Base-by-base conservation (phyloP, 1,140 invertebrate genomes). In the Zaprionus africanus region DNA sequence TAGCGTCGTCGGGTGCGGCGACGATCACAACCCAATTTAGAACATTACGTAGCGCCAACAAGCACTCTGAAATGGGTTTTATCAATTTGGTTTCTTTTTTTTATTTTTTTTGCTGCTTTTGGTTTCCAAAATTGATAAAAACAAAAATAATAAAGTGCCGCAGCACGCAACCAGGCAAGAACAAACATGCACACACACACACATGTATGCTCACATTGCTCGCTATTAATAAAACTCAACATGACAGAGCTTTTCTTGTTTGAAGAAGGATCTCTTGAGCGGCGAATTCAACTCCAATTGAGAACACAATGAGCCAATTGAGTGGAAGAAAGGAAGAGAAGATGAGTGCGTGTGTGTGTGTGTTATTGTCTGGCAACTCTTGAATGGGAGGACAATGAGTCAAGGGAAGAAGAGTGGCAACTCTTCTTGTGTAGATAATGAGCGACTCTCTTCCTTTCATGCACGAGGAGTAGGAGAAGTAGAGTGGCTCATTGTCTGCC, bases 11-110 rank as follows among this genome's bases (percentile, higher is more conserved):
- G 56, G 31, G 24, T 6, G n/a, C 36, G 43, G 19, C 31, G 59
- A 17, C 46, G 56, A 78, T 85, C 78, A 76, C 53, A 67, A 41
- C 76, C 75, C 58, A 86, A 85, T 64, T 79, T 85, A 85, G 82
- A 84, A 86, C 78, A 85, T 85, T 85, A 85, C 82, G 82, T 82
- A 61, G 41, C 31, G 56, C 46, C 61, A 36, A 56, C 49, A 64
- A 72, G 53, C 68, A 69, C 76, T 57, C 49, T 77, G 41, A 70
- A 68, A 77, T 64, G 76, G 71, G 72, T 69, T 46, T 74, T 75
- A 75, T 75, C 65, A 58, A 69, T 67, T 66, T 31, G 51, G 51
- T 46, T 57, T 62, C 15, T 62, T 61, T 41, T 53, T 24, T 57
- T 41, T 60, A 19, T 5, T 19, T n/a, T 69, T 13, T 66, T 28